phyloP scores from a whole-genome alignment of 2,797 vertebrate genomes.

The Pteropus rufus region DNA sequence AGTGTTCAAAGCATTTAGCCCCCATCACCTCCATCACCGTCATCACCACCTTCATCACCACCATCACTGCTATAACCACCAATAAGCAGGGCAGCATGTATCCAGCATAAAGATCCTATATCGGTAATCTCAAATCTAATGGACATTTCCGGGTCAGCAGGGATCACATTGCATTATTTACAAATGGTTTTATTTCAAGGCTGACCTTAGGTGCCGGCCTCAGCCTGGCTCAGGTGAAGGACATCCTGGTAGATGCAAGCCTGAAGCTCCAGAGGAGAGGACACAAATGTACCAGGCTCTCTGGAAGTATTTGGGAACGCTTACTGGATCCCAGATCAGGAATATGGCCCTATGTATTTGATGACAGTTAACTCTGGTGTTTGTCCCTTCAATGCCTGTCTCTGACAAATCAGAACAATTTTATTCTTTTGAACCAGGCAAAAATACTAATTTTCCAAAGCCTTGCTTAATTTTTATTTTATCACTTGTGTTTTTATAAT shows the following conservation, averaged over 20 bases:
- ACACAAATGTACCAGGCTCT: conserved; percentile 84
- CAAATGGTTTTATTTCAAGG: conserved; percentile 69
- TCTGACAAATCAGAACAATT: neutral
- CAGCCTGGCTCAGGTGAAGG: conserved; percentile 83
- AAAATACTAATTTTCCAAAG: neutral
- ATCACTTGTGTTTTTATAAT: neutral
- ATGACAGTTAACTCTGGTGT: neutral
- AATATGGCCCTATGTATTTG: conserved; percentile 86
- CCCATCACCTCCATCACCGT: neutral
- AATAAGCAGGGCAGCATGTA: neutral
- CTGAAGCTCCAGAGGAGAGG: conserved; percentile 81
- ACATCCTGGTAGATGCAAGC: conserved; percentile 80
- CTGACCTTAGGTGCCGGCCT: conserved; percentile 86
- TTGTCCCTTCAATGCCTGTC: neutral
- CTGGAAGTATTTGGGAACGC: conserved; percentile 84
- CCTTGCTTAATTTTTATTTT: neutral
- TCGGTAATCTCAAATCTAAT: neutral
- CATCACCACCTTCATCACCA: neutral
- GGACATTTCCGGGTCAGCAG: neutral
- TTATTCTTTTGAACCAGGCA: neutral
- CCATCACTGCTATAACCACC: neutral
- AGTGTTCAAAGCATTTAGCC: neutral
- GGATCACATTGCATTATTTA: neutral
- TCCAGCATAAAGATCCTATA: neutral
- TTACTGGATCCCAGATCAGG: conserved; percentile 90